A percentile compares a stretch with the other conserved stretches of the same genome.
Conservation (phyloP, 53 echinoderm and acorn worm genomes). For the Henricia sp. region DNA sequence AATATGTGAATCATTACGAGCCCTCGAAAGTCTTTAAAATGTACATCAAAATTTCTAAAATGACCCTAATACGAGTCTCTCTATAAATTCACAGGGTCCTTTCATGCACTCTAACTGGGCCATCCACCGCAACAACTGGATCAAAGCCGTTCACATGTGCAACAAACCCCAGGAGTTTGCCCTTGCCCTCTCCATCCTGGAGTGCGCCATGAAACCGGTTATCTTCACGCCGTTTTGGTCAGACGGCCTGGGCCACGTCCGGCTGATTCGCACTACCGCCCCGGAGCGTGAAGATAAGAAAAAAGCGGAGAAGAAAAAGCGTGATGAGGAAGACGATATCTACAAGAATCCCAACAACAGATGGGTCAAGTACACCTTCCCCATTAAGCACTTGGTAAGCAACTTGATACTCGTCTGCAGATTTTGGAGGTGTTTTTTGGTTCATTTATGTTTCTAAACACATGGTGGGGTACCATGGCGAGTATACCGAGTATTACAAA, state of each 20-base stretch:
- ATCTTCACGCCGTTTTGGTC: conserved; percentile 88
- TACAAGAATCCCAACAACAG: conserved; percentile 77
- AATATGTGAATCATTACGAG: too few species aligned
- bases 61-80: too few species aligned
- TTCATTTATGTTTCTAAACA: too few species aligned
- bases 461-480: too few species aligned
- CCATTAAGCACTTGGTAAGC: conserved; percentile 93
- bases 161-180: conserved; percentile 97
- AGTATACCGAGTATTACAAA: too few species aligned
- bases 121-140: conserved; percentile 94
- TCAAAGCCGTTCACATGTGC: conserved; percentile 99
- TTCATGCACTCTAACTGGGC: conserved; percentile 99
- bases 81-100: conserved; percentile 55
- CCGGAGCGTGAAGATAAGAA: conserved; percentile 93
- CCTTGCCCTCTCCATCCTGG: conserved; percentile 92
- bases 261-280: conserved; percentile 76
- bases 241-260: conserved; percentile 89
- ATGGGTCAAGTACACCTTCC: conserved; percentile 99
- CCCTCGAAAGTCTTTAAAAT: too few species aligned
- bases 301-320: conserved; percentile 81
- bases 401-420: too few species aligned
- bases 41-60: too few species aligned
- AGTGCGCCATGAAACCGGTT: conserved; percentile 97
- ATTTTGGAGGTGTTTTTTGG: too few species aligned
- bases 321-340: conserved; percentile 86